Conservation (phyloP, 2,797 vertebrate species). For the Chelon labrosus region DNA sequence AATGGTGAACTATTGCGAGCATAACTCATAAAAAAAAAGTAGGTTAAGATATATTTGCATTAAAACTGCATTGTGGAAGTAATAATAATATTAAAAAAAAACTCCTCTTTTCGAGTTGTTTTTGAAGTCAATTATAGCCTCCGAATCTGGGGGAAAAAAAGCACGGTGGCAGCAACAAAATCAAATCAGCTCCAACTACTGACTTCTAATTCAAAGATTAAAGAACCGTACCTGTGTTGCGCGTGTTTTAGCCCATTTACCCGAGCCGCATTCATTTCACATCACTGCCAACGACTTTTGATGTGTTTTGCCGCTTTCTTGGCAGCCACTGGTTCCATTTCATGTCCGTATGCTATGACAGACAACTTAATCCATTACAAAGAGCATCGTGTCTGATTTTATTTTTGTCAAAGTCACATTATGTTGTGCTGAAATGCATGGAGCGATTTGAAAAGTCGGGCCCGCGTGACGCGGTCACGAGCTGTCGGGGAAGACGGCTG, state of each 20-base stretch:
- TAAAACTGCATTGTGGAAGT: constrained; percentile 5
- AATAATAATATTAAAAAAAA: constrained; percentile 17
- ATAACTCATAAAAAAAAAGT: constrained; percentile 20
- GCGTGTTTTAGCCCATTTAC: constrained; percentile 33
- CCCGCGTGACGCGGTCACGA: constrained; percentile 42
- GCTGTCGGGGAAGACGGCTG: constrained; percentile 26
- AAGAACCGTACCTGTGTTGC: constrained; percentile 22
- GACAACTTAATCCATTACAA: constrained; percentile 55
- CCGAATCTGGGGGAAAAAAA: constrained; percentile 27
- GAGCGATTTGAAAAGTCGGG: constrained; percentile 46
- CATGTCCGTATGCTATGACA: constrained; percentile 48
- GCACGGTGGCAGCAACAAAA: constrained; percentile 1
- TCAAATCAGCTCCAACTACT: constrained; percentile 16
- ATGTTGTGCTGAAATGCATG: constrained; percentile 34
- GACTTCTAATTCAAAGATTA: constrained; percentile 45
- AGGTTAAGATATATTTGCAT: constrained; percentile 34
- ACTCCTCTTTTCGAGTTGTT: constrained; percentile 17
- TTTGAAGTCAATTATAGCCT: constrained; percentile 30
- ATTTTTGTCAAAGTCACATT: constrained; percentile 53
- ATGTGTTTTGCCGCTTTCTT: constrained; percentile 39
- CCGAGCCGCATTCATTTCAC: constrained; percentile 24
- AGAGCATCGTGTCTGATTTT: constrained; percentile 52
- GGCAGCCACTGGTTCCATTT: constrained; percentile 42
- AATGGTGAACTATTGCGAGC: constrained; percentile 12
- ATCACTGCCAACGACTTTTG: constrained; percentile 46